Conservation (phyloP, 2,797 vertebrate genomes). For the Anguilla megastoma region DNA sequence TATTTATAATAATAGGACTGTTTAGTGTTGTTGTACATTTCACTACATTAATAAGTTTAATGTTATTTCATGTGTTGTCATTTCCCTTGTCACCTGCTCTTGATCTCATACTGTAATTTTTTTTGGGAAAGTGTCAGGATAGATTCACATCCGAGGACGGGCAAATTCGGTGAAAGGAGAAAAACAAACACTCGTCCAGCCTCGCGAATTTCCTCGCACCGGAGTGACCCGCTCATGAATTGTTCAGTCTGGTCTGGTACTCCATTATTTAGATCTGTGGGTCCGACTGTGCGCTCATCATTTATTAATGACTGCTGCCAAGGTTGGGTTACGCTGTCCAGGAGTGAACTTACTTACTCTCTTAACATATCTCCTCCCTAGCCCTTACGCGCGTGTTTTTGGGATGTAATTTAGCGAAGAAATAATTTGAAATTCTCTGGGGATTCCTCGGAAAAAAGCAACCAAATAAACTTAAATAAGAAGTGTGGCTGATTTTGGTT, state of each 20-base stretch:
- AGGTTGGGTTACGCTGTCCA: constrained; percentile 12
- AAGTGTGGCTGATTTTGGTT: not conserved
- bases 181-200: not conserved
- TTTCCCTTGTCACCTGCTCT: not conserved
- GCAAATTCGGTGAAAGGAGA: not conserved
- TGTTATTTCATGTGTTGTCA: not conserved
- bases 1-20: too few relatives aligned
- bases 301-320: constrained; percentile 1
- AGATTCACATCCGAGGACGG: not conserved
- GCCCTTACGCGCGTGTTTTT: not conserved
- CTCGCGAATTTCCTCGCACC: not conserved
- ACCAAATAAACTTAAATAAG: not conserved
- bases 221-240: constrained; percentile 17
- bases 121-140: too few relatives aligned
- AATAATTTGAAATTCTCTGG: not conserved
- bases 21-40: not conserved
- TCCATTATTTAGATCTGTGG: constrained; percentile 21
- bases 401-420: not conserved
- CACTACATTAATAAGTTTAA: not conserved
- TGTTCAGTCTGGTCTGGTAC: constrained; percentile 20
- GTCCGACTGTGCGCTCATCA: not conserved
- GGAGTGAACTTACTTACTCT: not conserved
- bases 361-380: not conserved
- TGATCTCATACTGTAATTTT: not conserved
- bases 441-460: not conserved